phyloP scores from a whole-genome alignment of 2,797 vertebrate species.

The Hippopotamyrus pictus region DNA sequence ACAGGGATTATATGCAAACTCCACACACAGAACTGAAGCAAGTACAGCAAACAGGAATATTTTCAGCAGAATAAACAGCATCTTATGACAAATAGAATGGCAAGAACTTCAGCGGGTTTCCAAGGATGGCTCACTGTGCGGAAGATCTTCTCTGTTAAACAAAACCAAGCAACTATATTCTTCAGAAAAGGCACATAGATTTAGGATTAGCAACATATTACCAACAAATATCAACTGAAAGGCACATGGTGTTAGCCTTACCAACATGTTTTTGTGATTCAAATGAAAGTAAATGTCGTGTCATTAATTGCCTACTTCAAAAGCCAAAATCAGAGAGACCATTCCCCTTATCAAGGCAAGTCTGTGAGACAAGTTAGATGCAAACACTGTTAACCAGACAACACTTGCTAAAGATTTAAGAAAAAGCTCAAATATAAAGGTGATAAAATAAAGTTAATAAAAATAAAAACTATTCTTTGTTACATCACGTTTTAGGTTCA shows the following conservation, averaged over 20 bases:
- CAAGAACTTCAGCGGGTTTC: neutral
- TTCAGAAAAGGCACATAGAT: neutral
- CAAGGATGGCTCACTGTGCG: neutral
- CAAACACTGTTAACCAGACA: neutral
- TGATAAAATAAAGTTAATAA: neutral
- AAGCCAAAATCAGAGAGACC: neutral
- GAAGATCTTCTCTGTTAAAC: neutral
- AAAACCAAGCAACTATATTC: neutral
- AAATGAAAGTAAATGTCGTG: neutral
- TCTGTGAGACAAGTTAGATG: neutral
- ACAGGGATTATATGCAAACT: neutral
- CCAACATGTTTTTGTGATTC: neutral
- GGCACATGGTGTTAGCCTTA: neutral
- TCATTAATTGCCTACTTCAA: neutral
- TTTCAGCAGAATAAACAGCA: neutral
- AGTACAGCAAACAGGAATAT: neutral
- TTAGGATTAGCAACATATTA: neutral
- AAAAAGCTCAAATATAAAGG: neutral
- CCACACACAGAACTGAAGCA: neutral
- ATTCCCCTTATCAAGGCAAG: neutral
- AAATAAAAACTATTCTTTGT: neutral
- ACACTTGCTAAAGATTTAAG: neutral
- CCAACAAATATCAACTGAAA: neutral
- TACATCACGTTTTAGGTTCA: neutral
- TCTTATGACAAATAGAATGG: neutral